A percentile compares a stretch with the other conserved stretches of the same genome.
Conservation (phyloP, 2,113 vertebrate species). For the Oryzias melastigma region DNA sequence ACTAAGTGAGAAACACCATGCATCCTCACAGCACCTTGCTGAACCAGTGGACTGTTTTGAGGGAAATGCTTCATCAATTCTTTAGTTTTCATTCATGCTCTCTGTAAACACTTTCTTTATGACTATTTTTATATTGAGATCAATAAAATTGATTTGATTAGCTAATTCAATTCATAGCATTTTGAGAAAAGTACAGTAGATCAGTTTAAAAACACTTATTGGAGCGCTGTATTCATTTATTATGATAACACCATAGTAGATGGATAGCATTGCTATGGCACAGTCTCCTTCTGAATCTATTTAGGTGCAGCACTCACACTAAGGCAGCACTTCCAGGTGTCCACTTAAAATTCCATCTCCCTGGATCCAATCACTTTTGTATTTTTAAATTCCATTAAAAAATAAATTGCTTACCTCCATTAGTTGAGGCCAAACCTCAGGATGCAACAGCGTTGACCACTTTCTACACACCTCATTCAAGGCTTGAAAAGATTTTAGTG, state of each 20-base stretch:
- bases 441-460: background rate
- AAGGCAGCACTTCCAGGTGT: slow-evolving; percentile 1
- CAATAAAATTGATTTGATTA: too few relatives aligned
- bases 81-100: too few relatives aligned
- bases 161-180: too few relatives aligned
- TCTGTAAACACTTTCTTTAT: too few relatives aligned
- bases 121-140: too few relatives aligned
- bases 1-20: too few relatives aligned
- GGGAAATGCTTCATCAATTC: too few relatives aligned
- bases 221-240: background rate
- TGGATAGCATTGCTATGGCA: background rate
- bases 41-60: too few relatives aligned
- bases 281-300: background rate
- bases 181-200: background rate
- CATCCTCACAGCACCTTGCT: too few relatives aligned
- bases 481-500: background rate
- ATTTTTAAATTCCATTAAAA: slow-evolving; percentile 8
- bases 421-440: background rate
- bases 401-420: slow-evolving; percentile 10
- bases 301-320: background rate
- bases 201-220: background rate
- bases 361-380: background rate
- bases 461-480: slow-evolving; percentile 2
- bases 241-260: slow-evolving; percentile 5
- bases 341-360: slow-evolving; percentile 10